Evolutionary conservation across 2,797 vertebrate genomes (phyloP).

Genomic region (Thripadectes ignobilis): DNA sequence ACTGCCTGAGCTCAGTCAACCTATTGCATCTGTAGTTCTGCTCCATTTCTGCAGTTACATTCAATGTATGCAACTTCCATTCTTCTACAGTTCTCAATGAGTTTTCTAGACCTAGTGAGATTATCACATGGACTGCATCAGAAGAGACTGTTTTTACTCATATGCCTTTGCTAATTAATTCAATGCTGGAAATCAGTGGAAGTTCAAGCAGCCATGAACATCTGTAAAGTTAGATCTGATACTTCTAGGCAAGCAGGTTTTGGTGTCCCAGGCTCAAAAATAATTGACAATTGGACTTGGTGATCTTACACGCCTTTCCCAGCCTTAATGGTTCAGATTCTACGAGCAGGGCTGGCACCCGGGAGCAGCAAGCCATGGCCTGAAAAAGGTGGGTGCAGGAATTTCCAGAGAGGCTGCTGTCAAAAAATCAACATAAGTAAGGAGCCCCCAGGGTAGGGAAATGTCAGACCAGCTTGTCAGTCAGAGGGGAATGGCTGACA

Average conservation of each 20-base stretch:
- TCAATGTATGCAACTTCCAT: not conserved
- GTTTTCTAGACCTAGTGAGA: not conserved
- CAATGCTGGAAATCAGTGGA: not conserved
- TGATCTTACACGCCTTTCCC: not conserved
- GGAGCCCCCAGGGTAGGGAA: not conserved
- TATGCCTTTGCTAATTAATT: not conserved
- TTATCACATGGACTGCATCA: not conserved
- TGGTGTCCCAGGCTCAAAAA: not conserved
- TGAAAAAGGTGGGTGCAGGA: not conserved
- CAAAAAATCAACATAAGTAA: not conserved
- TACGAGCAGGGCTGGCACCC: not conserved
- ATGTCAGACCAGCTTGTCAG: not conserved
- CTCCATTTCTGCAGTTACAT: not conserved
- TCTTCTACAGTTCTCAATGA: not conserved
- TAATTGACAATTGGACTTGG: fast-evolving
- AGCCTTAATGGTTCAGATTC: not conserved
- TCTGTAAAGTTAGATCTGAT: not conserved
- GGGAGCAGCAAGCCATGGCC: not conserved
- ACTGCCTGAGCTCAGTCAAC: not conserved
- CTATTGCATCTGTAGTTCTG: not conserved
- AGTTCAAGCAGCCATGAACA: not conserved
- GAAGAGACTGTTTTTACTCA: not conserved
- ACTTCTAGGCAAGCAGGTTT: not conserved
- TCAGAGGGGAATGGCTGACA: not conserved
- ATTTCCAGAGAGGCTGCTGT: not conserved